These are phyloP conservation scores for Upupa epops DNA, from an alignment of 2,113 vertebrate species.

Conservation along the genomic window DNA sequence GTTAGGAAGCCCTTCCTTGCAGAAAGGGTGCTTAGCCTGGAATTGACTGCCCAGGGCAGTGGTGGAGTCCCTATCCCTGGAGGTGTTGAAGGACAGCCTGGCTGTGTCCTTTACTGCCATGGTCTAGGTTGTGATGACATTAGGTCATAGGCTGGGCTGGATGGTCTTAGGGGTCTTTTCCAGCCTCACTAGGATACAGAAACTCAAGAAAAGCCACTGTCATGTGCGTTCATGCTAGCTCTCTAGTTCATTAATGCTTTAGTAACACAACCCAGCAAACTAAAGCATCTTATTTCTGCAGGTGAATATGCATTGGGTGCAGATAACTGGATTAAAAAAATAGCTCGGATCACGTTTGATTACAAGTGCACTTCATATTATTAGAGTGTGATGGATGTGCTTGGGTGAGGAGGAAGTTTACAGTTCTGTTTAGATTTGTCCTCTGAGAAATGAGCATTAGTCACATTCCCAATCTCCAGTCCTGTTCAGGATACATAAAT, in stretches of 20 bases:
- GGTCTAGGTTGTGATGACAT: no score
- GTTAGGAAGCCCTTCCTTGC: no score
- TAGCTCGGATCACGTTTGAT: neutral
- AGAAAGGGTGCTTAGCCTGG: no score
- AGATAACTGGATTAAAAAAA: neutral
- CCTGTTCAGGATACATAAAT: slow-evolving; percentile 3
- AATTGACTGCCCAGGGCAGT: no score
- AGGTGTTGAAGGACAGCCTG: no score
- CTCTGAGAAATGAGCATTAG: slow-evolving; percentile 29
- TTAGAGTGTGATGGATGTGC: slow-evolving; percentile 34
- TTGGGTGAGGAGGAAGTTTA: neutral
- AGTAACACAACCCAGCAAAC: neutral
- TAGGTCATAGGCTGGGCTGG: no score
- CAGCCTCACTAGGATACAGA: neutral
- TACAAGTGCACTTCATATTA: neutral
- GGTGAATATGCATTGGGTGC: neutral
- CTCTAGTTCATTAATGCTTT: neutral
- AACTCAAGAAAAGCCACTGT: neutral
- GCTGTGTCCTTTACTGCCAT: no score
- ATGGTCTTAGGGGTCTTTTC: no score
- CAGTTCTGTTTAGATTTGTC: neutral
- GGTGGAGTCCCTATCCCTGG: no score
- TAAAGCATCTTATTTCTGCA: neutral
- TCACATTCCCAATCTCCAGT: slow-evolving; percentile 47
- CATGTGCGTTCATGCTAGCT: neutral